These are phyloP conservation scores for Porites divaricata DNA, from an alignment of 92 coral and sea anemone genomes.

Conservation along the genomic window DNA sequence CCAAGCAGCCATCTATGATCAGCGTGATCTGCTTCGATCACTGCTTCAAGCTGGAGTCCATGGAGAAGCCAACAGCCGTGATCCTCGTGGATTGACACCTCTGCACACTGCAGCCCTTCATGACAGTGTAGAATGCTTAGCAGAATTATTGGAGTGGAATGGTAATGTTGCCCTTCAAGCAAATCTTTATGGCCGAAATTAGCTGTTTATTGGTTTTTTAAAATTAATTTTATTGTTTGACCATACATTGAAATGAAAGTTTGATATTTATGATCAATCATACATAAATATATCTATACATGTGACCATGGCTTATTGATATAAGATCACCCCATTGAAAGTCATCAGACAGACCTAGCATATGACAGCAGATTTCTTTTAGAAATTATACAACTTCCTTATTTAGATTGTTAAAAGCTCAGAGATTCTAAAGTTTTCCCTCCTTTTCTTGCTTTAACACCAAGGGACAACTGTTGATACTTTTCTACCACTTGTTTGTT, in stretches of 20 bases:
- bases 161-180: conserved; percentile 43
- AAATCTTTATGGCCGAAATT: not conserved
- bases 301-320: not conserved
- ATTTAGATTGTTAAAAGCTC: too few species aligned
- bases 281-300: too few species aligned
- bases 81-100: conserved; percentile 88
- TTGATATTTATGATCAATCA: too few species aligned
- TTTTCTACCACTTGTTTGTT: not conserved
- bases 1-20: conserved; percentile 96
- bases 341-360: too few species aligned
- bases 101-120: conserved; percentile 97
- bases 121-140: conserved; percentile 84
- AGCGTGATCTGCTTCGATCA: conserved; percentile 80
- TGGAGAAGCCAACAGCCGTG: conserved; percentile 91
- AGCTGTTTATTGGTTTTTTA: not conserved
- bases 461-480: too few species aligned
- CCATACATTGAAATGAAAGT: too few species aligned
- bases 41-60: conserved; percentile 76
- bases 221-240: too few species aligned
- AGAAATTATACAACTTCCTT: too few species aligned
- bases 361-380: too few species aligned
- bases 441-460: too few species aligned
- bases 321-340: too few species aligned
- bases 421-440: too few species aligned
- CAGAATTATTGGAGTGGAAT: conserved; percentile 71